These are phyloP conservation scores for Taxidea taxus DNA, from an alignment of 2,113 vertebrate genomes.

Conservation along the genomic window DNA sequence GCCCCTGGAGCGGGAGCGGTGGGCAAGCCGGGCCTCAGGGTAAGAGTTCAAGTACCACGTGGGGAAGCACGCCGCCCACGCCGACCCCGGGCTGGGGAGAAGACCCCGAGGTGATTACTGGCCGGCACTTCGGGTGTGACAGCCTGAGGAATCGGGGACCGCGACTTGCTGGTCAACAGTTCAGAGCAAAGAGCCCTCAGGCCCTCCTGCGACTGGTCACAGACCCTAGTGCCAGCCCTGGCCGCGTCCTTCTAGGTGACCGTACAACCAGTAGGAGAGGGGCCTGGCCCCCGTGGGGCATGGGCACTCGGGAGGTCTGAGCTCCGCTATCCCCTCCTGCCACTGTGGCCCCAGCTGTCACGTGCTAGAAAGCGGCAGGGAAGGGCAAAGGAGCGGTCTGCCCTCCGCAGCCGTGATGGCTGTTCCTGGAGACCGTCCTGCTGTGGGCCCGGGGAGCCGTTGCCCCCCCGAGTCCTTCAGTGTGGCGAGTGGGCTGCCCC, in stretches of 20 bases:
- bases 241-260: background rate
- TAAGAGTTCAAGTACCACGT: background rate
- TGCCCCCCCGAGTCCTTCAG: no score
- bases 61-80: fast-evolving
- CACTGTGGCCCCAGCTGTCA: background rate
- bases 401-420: fast-evolving
- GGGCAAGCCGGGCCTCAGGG: background rate
- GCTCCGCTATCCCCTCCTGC: background rate
- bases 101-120: background rate
- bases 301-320: background rate
- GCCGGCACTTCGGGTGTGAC: background rate
- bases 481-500: fast-evolving
- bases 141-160: background rate
- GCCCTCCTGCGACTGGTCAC: background rate
- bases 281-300: background rate
- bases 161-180: background rate
- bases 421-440: fast-evolving
- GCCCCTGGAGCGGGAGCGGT: background rate
- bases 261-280: fast-evolving
- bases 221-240: background rate
- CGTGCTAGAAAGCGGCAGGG: fast-evolving
- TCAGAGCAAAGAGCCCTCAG: background rate
- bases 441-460: background rate
- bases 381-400: fast-evolving
- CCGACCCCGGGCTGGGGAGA: background rate